Conservation (phyloP, 2,797 vertebrate genomes). For the Sebastes hopkinsi region DNA sequence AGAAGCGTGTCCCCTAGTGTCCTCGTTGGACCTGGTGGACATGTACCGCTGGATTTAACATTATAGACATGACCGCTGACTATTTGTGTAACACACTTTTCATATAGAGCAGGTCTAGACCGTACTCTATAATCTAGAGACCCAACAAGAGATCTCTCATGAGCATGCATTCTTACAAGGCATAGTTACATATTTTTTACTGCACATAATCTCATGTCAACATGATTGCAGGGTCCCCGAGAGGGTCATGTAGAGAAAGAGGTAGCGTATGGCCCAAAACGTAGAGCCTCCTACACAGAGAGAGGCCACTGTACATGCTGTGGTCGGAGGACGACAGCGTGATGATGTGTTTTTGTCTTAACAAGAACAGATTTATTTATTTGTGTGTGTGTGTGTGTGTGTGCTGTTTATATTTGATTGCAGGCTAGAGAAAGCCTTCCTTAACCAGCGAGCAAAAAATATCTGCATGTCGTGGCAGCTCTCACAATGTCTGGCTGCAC, state of each 20-base stretch:
- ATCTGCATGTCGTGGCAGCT: neutral
- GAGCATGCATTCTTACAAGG: neutral
- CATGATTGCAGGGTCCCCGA: neutral
- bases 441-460: neutral
- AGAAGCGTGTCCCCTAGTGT: no score
- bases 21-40: no score
- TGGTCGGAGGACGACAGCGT: neutral
- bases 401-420: neutral
- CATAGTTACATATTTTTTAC: neutral
- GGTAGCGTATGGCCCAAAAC: neutral
- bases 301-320: neutral
- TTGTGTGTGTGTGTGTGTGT: neutral
- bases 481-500: neutral
- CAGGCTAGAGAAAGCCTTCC: neutral
- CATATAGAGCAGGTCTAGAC: no score
- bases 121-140: no score
- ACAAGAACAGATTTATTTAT: neutral
- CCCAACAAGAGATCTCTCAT: no score
- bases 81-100: no score
- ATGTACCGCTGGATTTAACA: no score
- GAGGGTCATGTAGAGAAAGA: neutral
- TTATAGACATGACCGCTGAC: no score
- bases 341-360: neutral
- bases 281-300: neutral
- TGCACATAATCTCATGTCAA: neutral